Evolutionary conservation across 2,888 invertebrate genomes (phyloP), one percentile per base, ranked within the genome.

Genomic region (Caenorhabditis virilis): DNA sequence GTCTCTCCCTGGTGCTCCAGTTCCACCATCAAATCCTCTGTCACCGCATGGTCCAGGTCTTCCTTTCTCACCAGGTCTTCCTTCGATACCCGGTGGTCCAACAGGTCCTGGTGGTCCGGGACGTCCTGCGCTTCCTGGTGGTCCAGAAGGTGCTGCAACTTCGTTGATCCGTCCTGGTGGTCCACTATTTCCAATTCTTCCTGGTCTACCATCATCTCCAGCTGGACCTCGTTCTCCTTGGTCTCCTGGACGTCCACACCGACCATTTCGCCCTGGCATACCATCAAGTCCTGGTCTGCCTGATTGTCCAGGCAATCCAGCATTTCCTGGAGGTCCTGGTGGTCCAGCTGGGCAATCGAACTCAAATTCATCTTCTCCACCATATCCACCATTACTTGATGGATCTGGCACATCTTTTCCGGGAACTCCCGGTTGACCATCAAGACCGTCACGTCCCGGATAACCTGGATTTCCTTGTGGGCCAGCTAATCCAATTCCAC

Each of bases 211-310:
- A 41, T 58, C 51, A 7, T 61, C 54, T 52, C 71, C 71, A 20
- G 57, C 50, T 20, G 56, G 56, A 39, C 71, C 71, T 18, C 62
- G 49, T 22, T 55, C 59, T 35, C 72, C 72, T 42, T 68, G 68
- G 30, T 57, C 45, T 35, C 71, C 71, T 11, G 67, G 56, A 3
- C 46, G 27, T 49, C 74, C 74, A 22, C 69, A 60, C 35, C 55
- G 43, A 54, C 74, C 72, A 49, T 69, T 58, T 46, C 65, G 55
- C 43, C 74, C 74, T 3, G 65, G 66, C 20, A 42, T 50, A 51
- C 74, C 72, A 39, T 66, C 64, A 41, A 47, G 47, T 46, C 69
- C 67, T 35, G 67, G 58, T 56, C 66, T 50, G 51, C 72, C 73
- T 6, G 69, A 33, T 33, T 26, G 38, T 60, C 74, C 74, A 39